A percentile compares a stretch with the other conserved stretches of the same genome.
phyloP scores from a whole-genome alignment of 2,113 vertebrate species.

The Progne subis region DNA sequence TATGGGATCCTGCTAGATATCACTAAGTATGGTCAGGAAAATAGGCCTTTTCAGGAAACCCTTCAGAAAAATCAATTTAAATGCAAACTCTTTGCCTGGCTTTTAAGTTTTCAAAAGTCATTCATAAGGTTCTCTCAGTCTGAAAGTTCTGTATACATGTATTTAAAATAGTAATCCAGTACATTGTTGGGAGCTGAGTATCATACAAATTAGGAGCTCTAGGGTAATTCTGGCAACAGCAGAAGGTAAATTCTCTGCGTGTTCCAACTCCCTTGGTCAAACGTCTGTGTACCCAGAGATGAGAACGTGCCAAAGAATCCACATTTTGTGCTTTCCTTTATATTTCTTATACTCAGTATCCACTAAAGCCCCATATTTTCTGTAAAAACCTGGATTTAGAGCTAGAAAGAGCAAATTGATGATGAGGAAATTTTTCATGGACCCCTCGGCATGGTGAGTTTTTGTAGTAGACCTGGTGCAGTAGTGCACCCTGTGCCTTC shows the following conservation, averaged over 20 bases:
- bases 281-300: neutral
- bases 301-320: neutral
- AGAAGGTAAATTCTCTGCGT: neutral
- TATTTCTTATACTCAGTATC: neutral
- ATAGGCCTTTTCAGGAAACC: conserved; percentile 2
- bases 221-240: neutral
- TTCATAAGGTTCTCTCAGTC: neutral
- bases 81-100: conserved; percentile 33
- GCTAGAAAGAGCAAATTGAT: neutral
- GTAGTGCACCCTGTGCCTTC: neutral
- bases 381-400: neutral
- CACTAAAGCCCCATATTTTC: neutral
- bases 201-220: neutral
- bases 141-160: neutral
- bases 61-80: conserved; percentile 56
- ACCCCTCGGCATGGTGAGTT: neutral
- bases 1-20: conserved; percentile 39
- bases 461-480: fast-evolving
- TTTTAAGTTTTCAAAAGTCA: conserved; percentile 24
- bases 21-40: conserved; percentile 29
- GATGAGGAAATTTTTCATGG: too few relatives aligned
- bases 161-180: neutral
- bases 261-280: neutral
- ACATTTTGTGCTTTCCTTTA: neutral
- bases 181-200: neutral